Percentiles rank a stretch among this genome's conserved stretches.
Evolutionary conservation across 2,888 invertebrate genomes (phyloP).

Genomic region (Dascillus cervinus): DNA sequence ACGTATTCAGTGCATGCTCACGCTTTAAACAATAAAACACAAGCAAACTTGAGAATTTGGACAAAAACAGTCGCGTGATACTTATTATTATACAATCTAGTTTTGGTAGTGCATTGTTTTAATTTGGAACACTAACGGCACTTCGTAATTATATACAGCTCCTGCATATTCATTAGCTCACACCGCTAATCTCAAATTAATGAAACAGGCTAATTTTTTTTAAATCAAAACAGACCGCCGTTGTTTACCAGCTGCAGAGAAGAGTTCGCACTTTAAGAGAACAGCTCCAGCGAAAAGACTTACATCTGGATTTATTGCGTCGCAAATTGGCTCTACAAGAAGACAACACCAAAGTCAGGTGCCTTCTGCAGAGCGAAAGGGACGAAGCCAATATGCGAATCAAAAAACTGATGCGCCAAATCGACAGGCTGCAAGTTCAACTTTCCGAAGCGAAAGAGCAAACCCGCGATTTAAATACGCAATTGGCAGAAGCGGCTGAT

Average conservation of each 20-base stretch:
- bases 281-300: constrained; percentile 84
- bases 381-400: constrained; percentile 61
- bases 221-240: constrained; percentile 65
- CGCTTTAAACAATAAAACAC: too few species aligned
- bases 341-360: constrained; percentile 58
- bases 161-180: too few species aligned
- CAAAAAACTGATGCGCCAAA: constrained; percentile 75
- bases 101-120: constrained; percentile 10
- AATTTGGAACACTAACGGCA: too few species aligned
- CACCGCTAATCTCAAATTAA: too few species aligned
- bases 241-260: constrained; percentile 85
- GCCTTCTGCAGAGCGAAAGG: constrained; percentile 57
- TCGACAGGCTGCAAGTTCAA: constrained; percentile 74
- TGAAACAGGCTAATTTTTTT: too few species aligned
- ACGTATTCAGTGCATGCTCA: too few species aligned
- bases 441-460: constrained; percentile 75
- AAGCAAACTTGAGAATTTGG: too few species aligned
- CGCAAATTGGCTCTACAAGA: constrained; percentile 82
- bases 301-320: constrained; percentile 82
- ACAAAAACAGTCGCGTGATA: too few species aligned
- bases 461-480: constrained; percentile 75
- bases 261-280: constrained; percentile 79
- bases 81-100: too few species aligned
- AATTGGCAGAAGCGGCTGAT: constrained; percentile 77
- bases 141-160: too few species aligned